phyloP scores from a whole-genome alignment of 2,888 invertebrate species.

The Priocnemis perturbator region DNA sequence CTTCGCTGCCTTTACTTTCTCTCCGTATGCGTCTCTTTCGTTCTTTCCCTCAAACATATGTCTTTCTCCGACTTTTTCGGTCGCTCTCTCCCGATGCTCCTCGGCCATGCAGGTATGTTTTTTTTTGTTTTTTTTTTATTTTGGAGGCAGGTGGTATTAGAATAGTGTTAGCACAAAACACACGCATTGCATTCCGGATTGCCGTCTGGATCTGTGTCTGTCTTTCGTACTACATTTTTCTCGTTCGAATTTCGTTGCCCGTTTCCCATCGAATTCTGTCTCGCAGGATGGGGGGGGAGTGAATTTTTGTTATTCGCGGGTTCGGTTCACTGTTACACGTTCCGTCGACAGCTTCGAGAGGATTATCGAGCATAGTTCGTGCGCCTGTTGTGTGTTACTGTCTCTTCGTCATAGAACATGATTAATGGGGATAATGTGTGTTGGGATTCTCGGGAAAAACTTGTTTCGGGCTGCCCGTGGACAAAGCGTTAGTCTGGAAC shows the following conservation, averaged over 20 bases:
- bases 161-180: slow-evolving; percentile 50
- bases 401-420: no score
- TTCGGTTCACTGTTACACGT: no score
- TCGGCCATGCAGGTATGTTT: slow-evolving; percentile 46
- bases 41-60: slow-evolving; percentile 19
- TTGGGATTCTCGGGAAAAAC: no score
- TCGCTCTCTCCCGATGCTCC: slow-evolving; percentile 24
- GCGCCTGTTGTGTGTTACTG: no score
- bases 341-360: no score
- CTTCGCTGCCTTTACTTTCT: slow-evolving; percentile 34
- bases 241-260: slow-evolving; percentile 6
- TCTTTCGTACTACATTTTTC: slow-evolving; percentile 5
- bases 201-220: neutral
- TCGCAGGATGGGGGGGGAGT: slow-evolving; percentile 1
- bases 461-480: no score
- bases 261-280: neutral
- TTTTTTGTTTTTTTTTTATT: no score
- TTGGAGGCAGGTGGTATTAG: slow-evolving; percentile 40
- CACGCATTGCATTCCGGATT: slow-evolving; percentile 28
- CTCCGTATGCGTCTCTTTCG: slow-evolving; percentile 15
- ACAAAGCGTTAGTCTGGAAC: no score
- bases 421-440: no score
- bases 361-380: no score
- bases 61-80: slow-evolving; percentile 15
- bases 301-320: no score